Evolutionary conservation across 1,140 invertebrate species (phyloP), one percentile per base, ranked within the genome.

Genomic region (Halictus rubicundus): DNA sequence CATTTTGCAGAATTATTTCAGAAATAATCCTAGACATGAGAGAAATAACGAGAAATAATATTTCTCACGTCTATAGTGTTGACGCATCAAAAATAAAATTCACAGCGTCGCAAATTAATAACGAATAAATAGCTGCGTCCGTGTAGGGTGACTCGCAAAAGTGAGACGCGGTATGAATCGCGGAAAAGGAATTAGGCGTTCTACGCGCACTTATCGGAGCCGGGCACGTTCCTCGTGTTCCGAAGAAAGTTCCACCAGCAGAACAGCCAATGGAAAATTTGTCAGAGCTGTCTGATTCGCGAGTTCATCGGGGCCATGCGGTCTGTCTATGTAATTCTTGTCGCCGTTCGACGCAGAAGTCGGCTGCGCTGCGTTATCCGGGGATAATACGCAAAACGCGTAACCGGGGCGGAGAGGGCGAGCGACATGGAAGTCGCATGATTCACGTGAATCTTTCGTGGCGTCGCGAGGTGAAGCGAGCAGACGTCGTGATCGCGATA

Each of bases 381-480:
- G 0, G 42, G 0, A 16, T 16, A 61, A 68, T 27, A 6, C 66
- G 54, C 64, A 61, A 68, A n/a, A 6, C 66, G 54, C 64, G 57
- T 1, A 59, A 69, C 12, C 6, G 25, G 8, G 27, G 12, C 0
- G 19, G 16, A 52, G 16, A 52, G 16, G 19, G 16, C 16, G 49
- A 52, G 49, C 49, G 16, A 52, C 42, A 46, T 46, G 42, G 39
- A 69, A 0, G 39, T 52, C 42, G 54, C 16, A 23, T 57, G 65
- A 74, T 72, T 80, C 85, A 86, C 85, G 85, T 86, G 85, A 80
- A 76, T 23, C 19, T 74, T 61, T 59, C 85, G 61, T 86, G 85
- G 23, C n/a, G 8, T 80, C 25, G 73, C 70, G 68, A 68, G 60
- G 57, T n/a, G 27, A 60, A 60, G 27, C 25, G 61, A 27, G 61